Conservation (phyloP, 2,797 vertebrate species). For the Chelonia mydas region DNA sequence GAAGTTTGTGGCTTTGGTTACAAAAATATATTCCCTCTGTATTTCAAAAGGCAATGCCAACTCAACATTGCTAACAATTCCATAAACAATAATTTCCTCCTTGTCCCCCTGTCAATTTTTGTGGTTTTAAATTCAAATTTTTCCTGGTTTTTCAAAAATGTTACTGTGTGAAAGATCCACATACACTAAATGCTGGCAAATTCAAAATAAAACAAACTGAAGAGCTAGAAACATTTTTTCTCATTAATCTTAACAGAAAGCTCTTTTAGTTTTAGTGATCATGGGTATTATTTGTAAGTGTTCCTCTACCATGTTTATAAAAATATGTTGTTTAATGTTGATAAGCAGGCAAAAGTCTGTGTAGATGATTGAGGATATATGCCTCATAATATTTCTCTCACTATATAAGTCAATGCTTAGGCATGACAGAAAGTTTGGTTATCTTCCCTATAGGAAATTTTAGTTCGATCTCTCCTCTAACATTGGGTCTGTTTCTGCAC, state of each 20-base stretch:
- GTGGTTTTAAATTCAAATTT: background rate
- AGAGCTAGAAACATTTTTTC: background rate
- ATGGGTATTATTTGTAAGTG: background rate
- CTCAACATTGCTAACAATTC: background rate
- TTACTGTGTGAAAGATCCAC: background rate
- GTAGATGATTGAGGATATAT: background rate
- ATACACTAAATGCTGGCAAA: background rate
- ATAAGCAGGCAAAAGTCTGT: background rate
- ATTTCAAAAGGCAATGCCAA: background rate
- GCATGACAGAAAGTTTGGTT: background rate
- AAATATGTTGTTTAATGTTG: background rate
- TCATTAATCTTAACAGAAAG: background rate
- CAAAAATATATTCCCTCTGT: background rate
- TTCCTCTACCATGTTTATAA: background rate
- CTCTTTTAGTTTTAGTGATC: background rate
- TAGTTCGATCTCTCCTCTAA: background rate
- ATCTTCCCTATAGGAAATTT: background rate
- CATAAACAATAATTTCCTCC: background rate
- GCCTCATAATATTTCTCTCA: background rate
- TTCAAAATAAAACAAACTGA: background rate
- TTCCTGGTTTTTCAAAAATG: background rate
- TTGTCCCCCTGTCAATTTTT: background rate
- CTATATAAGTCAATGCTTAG: background rate
- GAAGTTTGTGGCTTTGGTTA: background rate
- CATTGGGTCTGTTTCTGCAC: background rate